Percentiles rank a stretch among this genome's conserved stretches.
These are phyloP conservation scores for Pomacea canaliculata DNA, from an alignment of 2,888 invertebrate species.

Conservation along the genomic window DNA sequence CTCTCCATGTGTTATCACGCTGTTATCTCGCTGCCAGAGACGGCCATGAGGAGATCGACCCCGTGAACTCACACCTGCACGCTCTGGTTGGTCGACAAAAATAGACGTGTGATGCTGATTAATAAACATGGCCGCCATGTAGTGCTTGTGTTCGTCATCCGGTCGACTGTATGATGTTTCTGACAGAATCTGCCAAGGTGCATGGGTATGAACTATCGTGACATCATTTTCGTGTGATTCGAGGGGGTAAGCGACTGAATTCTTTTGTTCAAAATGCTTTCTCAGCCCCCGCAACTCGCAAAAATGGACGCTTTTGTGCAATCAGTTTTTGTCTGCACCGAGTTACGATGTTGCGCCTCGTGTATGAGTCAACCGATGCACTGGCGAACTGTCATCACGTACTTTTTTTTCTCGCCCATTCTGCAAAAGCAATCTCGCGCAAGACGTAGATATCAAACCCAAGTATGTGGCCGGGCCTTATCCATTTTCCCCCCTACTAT, in stretches of 20 bases:
- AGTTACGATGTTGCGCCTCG: background rate
- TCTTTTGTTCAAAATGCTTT: background rate
- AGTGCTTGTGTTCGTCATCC: slow-evolving; percentile 18
- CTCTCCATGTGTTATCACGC: background rate
- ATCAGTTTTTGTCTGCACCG: slow-evolving; percentile 14
- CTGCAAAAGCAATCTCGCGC: slow-evolving; percentile 7
- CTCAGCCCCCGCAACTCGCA: background rate
- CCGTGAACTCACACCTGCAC: slow-evolving; percentile 5
- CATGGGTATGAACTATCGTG: slow-evolving; percentile 9
- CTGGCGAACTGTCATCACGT: slow-evolving; percentile 10
- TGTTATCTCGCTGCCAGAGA: slow-evolving; percentile 8
- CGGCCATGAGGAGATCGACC: slow-evolving; percentile 14
- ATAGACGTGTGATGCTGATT: slow-evolving; percentile 28
- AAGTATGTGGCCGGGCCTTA: background rate
- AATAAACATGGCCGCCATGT: slow-evolving; percentile 36
- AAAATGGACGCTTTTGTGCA: background rate
- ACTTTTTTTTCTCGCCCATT: background rate
- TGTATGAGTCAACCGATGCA: slow-evolving; percentile 16
- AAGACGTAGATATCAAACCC: background rate
- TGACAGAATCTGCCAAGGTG: slow-evolving; percentile 5
- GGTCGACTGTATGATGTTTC: slow-evolving; percentile 14
- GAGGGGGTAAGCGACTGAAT: slow-evolving; percentile 2
- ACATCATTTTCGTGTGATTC: background rate
- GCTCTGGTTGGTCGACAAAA: slow-evolving; percentile 17
- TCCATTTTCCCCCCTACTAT: too few species aligned